Percentiles rank a stretch among this genome's conserved stretches.
Evolutionary conservation across 1,140 invertebrate genomes (phyloP).

Genomic region (Aphaenogaster floridana): DNA sequence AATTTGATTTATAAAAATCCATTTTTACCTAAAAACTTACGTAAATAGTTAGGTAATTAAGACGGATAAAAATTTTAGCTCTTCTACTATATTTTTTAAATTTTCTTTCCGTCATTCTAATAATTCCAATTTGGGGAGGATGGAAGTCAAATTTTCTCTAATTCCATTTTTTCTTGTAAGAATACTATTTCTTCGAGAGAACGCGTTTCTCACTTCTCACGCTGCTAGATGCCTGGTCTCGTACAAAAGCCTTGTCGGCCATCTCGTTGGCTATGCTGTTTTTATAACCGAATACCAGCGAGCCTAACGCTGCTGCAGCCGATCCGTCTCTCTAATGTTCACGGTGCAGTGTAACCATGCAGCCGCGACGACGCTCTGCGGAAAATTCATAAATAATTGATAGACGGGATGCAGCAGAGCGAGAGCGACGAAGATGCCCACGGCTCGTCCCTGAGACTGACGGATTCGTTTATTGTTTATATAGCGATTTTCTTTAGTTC

Average conservation of each 20-base stretch:
- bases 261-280: slow-evolving; percentile 45
- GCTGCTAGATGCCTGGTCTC: not conserved
- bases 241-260: not conserved
- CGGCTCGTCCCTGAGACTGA: slow-evolving; percentile 57
- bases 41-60: not conserved
- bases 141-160: not conserved
- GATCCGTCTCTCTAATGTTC: slow-evolving; percentile 46
- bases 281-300: slow-evolving; percentile 53
- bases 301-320: slow-evolving; percentile 25
- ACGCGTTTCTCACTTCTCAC: slow-evolving; percentile 24
- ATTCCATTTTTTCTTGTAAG: not conserved
- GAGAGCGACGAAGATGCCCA: slow-evolving; percentile 18
- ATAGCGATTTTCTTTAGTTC: slow-evolving; percentile 68
- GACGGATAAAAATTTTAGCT: not conserved
- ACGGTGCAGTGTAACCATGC: not conserved
- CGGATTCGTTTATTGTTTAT: slow-evolving; percentile 73
- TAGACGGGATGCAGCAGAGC: slow-evolving; percentile 16
- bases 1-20: not conserved
- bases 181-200: not conserved
- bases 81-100: not conserved
- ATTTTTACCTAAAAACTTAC: not conserved
- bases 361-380: slow-evolving; percentile 39
- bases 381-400: slow-evolving; percentile 77
- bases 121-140: not conserved
- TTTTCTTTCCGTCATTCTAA: not conserved